Evolutionary conservation across 2,113 vertebrate species (phyloP).

Genomic region (Typhlomys cinereus): DNA sequence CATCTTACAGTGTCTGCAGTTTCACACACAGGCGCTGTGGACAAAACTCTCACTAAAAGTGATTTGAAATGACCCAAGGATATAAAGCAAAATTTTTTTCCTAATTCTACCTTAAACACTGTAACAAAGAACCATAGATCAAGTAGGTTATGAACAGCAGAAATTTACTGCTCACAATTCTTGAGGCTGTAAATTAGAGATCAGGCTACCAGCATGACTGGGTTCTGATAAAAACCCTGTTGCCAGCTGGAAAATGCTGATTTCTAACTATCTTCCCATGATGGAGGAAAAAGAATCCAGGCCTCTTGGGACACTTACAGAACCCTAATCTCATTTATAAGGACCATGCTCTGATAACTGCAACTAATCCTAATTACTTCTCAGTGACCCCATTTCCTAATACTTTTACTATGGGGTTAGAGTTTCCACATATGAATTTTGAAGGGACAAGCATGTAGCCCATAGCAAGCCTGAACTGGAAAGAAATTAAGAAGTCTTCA

Average conservation of each 20-base stretch:
- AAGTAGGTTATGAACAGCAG: not conserved
- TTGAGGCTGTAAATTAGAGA: not conserved
- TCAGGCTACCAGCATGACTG: not conserved
- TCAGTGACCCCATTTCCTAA: not conserved
- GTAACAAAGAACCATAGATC: not conserved
- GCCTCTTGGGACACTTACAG: not conserved
- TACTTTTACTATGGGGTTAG: not conserved
- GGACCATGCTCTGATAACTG: not conserved
- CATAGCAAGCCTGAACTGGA: not conserved
- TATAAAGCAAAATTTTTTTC: not conserved
- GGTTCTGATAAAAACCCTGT: not conserved
- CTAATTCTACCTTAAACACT: not conserved
- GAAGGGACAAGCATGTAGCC: not conserved
- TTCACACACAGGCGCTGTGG: not conserved
- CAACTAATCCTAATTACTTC: not conserved
- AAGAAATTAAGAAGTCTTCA: conserved; percentile 3
- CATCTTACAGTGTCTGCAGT: not conserved
- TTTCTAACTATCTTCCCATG: not conserved
- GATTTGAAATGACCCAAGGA: conserved; percentile 10
- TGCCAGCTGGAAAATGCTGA: not conserved
- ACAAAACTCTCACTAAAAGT: not conserved
- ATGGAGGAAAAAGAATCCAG: not conserved
- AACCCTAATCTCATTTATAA: not conserved
- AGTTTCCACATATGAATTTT: not conserved
- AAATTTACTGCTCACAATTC: not conserved